phyloP scores from a whole-genome alignment of 1,140 invertebrate species.

The Polypedilum pembai region DNA sequence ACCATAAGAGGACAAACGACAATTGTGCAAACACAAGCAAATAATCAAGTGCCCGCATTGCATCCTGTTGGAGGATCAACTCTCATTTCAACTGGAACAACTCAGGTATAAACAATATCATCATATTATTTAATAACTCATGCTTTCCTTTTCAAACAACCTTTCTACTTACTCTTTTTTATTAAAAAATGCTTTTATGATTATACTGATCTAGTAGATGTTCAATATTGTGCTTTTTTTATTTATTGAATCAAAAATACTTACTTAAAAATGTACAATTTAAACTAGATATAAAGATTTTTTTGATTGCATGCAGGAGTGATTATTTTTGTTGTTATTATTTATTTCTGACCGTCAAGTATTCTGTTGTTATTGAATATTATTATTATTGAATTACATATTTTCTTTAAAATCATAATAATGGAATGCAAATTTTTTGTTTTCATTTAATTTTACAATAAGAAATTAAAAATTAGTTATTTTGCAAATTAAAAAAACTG shows the following conservation, averaged over 20 bases:
- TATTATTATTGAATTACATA: background rate
- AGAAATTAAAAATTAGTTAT: too few species aligned
- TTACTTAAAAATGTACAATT: too few species aligned
- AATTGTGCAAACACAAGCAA: constrained; percentile 38
- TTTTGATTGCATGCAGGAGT: too few species aligned
- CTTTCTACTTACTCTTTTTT: background rate
- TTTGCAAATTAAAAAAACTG: too few species aligned
- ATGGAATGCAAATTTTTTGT: constrained; percentile 2
- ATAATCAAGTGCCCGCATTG: constrained; percentile 36
- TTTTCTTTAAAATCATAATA: background rate
- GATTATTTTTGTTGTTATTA: constrained; percentile 4
- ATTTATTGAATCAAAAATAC: too few species aligned
- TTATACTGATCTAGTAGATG: background rate
- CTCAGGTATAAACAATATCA: background rate
- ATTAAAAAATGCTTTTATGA: background rate
- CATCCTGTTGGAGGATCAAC: constrained; percentile 39
- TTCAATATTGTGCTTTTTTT: background rate
- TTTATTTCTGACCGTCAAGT: background rate
- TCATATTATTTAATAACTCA: background rate
- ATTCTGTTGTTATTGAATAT: background rate
- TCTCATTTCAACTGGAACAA: background rate
- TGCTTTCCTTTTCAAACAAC: background rate
- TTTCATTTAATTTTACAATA: background rate
- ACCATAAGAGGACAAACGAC: constrained; percentile 43
- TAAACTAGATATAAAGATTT: too few species aligned